Percentiles rank a stretch among this genome's conserved stretches.
phyloP scores from a whole-genome alignment of 2,888 invertebrate species.

The Ochlodes sylvanus region DNA sequence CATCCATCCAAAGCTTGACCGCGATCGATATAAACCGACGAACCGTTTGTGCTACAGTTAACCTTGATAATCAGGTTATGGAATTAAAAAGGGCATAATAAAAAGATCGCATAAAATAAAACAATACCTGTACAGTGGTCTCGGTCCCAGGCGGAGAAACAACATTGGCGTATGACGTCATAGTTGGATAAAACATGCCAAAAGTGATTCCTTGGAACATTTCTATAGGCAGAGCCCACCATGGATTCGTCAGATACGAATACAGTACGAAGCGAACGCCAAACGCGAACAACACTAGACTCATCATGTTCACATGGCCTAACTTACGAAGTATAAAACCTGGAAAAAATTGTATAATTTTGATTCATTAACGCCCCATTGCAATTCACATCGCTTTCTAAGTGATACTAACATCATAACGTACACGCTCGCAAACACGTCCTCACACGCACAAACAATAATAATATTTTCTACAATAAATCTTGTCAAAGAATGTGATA shows the following conservation, averaged over 20 bases:
- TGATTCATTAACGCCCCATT: no score
- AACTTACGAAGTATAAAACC: constrained; percentile 90
- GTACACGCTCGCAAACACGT: no score
- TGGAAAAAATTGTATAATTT: constrained; percentile 52
- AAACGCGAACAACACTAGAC: constrained; percentile 91
- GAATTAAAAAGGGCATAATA: no score
- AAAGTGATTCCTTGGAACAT: constrained; percentile 94
- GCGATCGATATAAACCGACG: no score
- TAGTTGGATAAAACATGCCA: constrained; percentile 94
- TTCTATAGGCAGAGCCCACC: constrained; percentile 94
- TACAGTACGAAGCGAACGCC: constrained; percentile 93
- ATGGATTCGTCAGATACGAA: constrained; percentile 91
- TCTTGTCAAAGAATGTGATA: no score
- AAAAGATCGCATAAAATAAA: neutral
- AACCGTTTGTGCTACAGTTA: no score
- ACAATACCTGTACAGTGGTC: constrained; percentile 91
- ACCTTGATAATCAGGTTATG: no score
- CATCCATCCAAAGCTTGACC: no score
- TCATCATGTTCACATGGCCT: constrained; percentile 93
- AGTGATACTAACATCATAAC: no score
- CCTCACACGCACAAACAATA: no score
- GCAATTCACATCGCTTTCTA: no score
- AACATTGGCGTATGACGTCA: constrained; percentile 94
- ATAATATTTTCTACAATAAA: no score
- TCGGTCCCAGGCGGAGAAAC: constrained; percentile 93